Base-by-base conservation (phyloP, 2,797 vertebrate species). In the Astyanax mexicanus region DNA sequence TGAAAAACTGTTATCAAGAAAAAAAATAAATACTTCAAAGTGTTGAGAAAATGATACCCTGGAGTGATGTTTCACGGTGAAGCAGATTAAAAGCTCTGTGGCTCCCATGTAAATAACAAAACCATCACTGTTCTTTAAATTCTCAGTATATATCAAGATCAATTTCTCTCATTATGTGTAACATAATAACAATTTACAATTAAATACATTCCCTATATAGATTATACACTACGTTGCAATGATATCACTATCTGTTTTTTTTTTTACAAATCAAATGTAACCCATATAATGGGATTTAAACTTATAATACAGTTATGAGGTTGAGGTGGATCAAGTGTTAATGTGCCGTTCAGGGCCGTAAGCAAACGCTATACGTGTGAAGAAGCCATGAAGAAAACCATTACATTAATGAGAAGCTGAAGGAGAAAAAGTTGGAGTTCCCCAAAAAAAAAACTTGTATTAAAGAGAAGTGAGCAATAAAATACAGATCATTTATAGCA, bases 1-100 rank as follows among this genome's bases (percentile, higher is more conserved):
- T 2, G 61, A 10, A 3, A 23, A 65, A 42, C 60, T 44, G 54
- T 49, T 62, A 35, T 21, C 38, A 38, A 69, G 55, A 52, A 72
- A 79, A 69, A 60, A 38, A 32, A 32, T 2, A 72, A 72, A 61
- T 19, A 74, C 77, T 74, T 74, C 71, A 79, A 74, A 74, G 71
- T 69, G 55, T 74, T 69, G 23, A 25, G 66, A 57, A 79, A 64
- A 79, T 69, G 47, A 79, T 69, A 62, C 65, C 77, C 77, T 54
- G 65, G 55, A 69, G 77, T 69, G 77, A 64, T 32, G 27, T 69
- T 69, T 55, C 71, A 69, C 27, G 57, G 71, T 74, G 62, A 69
- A 79, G 77, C 71, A 69, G 45, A 74, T 64, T 74, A 52, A 29
- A 55, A 55, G 25, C 52, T 15, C 25, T 55, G 52, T 15, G 52